Conservation (phyloP, 2,888 invertebrate species). For the Drosophila macrospina region DNA sequence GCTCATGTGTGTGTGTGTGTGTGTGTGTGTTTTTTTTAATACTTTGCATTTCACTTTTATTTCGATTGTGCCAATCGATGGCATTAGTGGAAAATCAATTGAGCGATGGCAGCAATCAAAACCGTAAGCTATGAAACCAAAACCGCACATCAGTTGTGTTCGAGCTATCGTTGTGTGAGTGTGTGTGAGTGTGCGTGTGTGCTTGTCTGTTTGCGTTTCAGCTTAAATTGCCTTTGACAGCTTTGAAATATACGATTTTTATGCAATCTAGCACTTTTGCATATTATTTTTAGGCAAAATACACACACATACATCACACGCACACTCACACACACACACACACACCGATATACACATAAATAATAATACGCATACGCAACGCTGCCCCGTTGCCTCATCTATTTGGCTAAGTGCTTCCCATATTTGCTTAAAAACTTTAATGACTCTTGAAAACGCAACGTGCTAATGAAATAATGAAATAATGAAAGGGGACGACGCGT, state of each 20-base stretch:
- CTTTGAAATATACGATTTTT: slow-evolving; percentile 68
- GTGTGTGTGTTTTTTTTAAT: slow-evolving; percentile 46
- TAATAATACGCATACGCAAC: slow-evolving; percentile 37
- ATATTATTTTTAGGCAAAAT: slow-evolving; percentile 42
- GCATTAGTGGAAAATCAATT: slow-evolving; percentile 80
- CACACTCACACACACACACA: slow-evolving; percentile 3
- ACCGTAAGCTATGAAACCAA: slow-evolving; percentile 78
- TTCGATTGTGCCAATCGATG: slow-evolving; percentile 68
- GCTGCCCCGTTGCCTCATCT: slow-evolving; percentile 25
- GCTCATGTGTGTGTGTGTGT: slow-evolving; percentile 8
- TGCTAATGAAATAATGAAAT: slow-evolving; percentile 25
- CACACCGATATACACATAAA: no score
- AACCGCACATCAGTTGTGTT: slow-evolving; percentile 71
- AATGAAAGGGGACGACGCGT: slow-evolving; percentile 5
- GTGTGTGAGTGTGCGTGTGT: slow-evolving; percentile 10
- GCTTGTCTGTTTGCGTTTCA: slow-evolving; percentile 54
- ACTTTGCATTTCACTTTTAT: slow-evolving; percentile 75
- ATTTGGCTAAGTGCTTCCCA: slow-evolving; percentile 44
- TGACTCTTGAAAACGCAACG: slow-evolving; percentile 18
- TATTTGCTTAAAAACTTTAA: slow-evolving; percentile 30
- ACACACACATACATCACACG: slow-evolving; percentile 5
- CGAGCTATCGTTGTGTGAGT: slow-evolving; percentile 23
- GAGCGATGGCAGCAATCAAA: slow-evolving; percentile 80
- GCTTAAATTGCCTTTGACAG: slow-evolving; percentile 74
- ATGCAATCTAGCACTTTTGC: slow-evolving; percentile 64